Evolutionary conservation across 2,113 vertebrate genomes (phyloP), one percentile per base, ranked within the genome.

Genomic region (Entomyzon cyanotis): DNA sequence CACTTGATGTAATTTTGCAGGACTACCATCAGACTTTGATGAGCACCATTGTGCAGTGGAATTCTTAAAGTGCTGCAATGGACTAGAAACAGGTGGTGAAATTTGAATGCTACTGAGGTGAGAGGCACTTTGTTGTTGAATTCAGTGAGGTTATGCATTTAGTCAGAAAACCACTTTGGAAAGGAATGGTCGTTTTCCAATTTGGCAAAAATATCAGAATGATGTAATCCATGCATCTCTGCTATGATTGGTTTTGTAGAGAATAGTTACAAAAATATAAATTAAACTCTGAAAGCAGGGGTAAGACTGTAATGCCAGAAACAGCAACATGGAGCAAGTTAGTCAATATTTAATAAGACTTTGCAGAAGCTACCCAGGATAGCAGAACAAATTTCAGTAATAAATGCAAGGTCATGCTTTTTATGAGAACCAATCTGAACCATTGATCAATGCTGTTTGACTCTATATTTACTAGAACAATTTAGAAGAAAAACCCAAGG

Each of bases 261-360:
- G 27, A 17, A 47, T 35, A 74, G 3, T 52, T 80, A 60, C 46
- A 73, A 31, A 86, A 86, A 94, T 80, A 90, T 18, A 86, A 73
- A 92, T 65, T 80, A 83, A 92, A 86, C 50, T 22, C 71, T 80
- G 63, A 76, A 88, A 84, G 13, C n/a, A 70, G 46, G 22, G 10
- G 15, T 64, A 58, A 84, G 37, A 74, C n/a, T 58, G 37, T 89
- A 55, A 58, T 44, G 46, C 49, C 67, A 84, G 55, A 86, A 95
- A 95, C 37, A 87, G 68, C 68, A 86, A 62, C 80, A 80, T 46
- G 55, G 92, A 95, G 74, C 42, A 44, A 64, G 42, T 68, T 50
- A 63, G 76, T 84, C 76, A 95, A 70, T 95, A 95, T 94, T 79
- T 94, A 77, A 75, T 41, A 89, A 71, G 81, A 71, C 2, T 88